Base-by-base conservation (phyloP, 2,888 invertebrate genomes). In the Bombylius major region DNA sequence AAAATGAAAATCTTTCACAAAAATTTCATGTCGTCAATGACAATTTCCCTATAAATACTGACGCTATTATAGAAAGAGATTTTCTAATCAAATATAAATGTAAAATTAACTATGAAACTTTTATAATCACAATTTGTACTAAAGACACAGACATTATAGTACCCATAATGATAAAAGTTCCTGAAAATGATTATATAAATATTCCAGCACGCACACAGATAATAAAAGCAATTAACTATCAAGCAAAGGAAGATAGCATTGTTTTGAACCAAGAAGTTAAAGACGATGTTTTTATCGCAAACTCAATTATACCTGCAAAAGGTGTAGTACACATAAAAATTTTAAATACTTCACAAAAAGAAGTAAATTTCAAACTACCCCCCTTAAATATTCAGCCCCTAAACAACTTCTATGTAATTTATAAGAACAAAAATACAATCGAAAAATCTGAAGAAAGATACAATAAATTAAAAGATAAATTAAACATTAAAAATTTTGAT, bases 71-170 rank as follows among this genome's bases (percentile, higher is more conserved):
- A 23, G 56, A 51, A 31, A 39, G 51, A 23, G 54, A 54, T 49
- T 51, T 57, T 23, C 42, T 51, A 12, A 46, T 47, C 0, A n/a
- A 34, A 12, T 23, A 39, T 33, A 42, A 36, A 2, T 48, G 53
- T 34, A 55, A 55, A 32, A 58, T 53, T 48, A 47, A 50, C 33
- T 55, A 36, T 14, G 58, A 53, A 53, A 50, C 50, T 23, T 50
- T 49, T 11, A 50, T 50, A 12, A 36, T 55, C 11, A 31, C 51
- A 13, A 47, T 55, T 9, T 4, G 31, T 23, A 14, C 3, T 9
- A 32, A 33, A 3, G 44, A 44, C 1, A 5, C 11, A 12, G 44
- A 44, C 3, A 13, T 11, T 5, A 44, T n/a, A 13, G 1, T 44
- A 12, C 12, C 47, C 42, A 55, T 55, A 45, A 3, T 31, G 9